These are phyloP conservation scores for Melanotaenia nigrans DNA, from an alignment of 2,797 vertebrate genomes.

Conservation along the genomic window DNA sequence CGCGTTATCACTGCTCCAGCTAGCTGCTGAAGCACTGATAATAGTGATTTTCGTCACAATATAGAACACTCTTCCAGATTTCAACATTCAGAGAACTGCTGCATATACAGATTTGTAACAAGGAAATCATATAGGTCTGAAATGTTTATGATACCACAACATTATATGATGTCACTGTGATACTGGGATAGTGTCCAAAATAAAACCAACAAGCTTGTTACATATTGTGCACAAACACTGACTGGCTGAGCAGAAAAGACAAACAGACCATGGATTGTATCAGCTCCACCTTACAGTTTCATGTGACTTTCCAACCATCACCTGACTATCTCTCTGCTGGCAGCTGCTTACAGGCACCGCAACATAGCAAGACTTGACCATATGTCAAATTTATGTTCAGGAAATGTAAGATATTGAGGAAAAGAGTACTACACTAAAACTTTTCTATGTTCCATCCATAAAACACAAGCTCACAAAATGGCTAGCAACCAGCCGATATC, in stretches of 20 bases:
- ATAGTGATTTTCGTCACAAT: slow-evolving; percentile 35
- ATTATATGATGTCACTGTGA: slow-evolving; percentile 24
- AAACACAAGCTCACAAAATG: slow-evolving; percentile 24
- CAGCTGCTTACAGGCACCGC: slow-evolving; percentile 52
- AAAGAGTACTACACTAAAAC: slow-evolving; percentile 29
- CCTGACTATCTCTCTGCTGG: slow-evolving; percentile 71
- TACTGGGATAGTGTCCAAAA: slow-evolving; percentile 40
- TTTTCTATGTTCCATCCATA: slow-evolving; percentile 20
- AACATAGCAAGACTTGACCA: slow-evolving; percentile 53
- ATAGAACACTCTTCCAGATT: slow-evolving; percentile 29
- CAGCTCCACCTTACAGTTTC: slow-evolving; percentile 79
- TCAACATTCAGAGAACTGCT: slow-evolving; percentile 17
- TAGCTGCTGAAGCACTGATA: slow-evolving; percentile 29
- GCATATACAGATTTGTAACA: slow-evolving; percentile 19
- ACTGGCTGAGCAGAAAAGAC: slow-evolving; percentile 61
- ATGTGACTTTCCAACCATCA: slow-evolving; percentile 78
- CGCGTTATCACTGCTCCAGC: slow-evolving; percentile 41
- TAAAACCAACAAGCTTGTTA: slow-evolving; percentile 34
- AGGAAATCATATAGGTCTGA: slow-evolving; percentile 18
- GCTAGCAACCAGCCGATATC: slow-evolving; percentile 51
- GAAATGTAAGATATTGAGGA: slow-evolving; percentile 38
- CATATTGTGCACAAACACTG: slow-evolving; percentile 43
- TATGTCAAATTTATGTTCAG: slow-evolving; percentile 62
- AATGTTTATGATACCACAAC: slow-evolving; percentile 29
- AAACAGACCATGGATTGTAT: slow-evolving; percentile 69